A percentile compares a stretch with the other conserved stretches of the same genome.
phyloP scores from a whole-genome alignment of 2,797 vertebrate genomes.

The Pseudomugil tenellus region DNA sequence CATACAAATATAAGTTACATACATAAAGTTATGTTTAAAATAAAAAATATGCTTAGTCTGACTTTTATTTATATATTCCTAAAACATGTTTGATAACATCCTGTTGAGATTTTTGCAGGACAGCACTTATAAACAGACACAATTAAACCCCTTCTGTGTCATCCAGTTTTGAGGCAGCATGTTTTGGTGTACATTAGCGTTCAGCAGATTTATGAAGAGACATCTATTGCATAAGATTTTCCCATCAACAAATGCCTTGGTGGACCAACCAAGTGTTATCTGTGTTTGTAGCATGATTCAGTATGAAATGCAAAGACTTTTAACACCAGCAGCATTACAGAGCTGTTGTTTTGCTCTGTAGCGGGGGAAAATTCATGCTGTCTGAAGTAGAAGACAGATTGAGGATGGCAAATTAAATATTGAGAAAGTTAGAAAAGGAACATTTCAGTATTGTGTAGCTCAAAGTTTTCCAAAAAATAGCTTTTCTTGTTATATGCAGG shows the following conservation, averaged over 20 bases:
- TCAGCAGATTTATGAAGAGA: constrained; percentile 11
- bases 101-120: constrained; percentile 4
- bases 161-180: no score
- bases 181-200: constrained; percentile 1
- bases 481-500: background rate
- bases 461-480: background rate
- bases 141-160: background rate
- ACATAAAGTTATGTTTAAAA: background rate
- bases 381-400: background rate
- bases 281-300: constrained; percentile 12
- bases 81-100: background rate
- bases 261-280: constrained; percentile 26
- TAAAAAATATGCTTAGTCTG: background rate
- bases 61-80: background rate
- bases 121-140: constrained; percentile 5
- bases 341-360: background rate
- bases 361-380: constrained; percentile 6
- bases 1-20: background rate
- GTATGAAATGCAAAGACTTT: constrained; percentile 5
- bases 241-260: constrained; percentile 10
- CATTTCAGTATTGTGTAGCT: background rate
- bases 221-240: constrained; percentile 19
- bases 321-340: background rate
- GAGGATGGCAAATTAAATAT: background rate
- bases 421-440: background rate